Conservation (phyloP, 2,113 vertebrate genomes). For the mouse (Mus musculus) region DNA sequence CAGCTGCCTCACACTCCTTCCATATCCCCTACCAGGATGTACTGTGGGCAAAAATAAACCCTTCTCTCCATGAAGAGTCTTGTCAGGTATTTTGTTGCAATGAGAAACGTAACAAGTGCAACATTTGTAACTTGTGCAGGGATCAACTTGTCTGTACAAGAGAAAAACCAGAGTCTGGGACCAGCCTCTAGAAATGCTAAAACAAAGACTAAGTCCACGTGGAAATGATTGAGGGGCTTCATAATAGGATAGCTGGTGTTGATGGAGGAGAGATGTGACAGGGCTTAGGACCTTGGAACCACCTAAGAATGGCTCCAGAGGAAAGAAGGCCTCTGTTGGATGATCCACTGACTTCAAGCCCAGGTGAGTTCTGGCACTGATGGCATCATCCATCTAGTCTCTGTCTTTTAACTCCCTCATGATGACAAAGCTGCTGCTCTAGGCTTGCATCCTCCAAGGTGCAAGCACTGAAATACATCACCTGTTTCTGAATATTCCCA, state of each 20-base stretch:
- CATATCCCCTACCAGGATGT: neutral
- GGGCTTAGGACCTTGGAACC: neutral
- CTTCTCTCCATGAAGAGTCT: neutral
- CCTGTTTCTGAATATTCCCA: neutral
- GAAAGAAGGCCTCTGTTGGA: neutral
- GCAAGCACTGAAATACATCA: neutral
- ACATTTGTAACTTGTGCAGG: neutral
- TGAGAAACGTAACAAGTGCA: neutral
- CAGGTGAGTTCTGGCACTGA: neutral
- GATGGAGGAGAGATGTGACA: neutral
- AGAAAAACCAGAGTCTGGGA: neutral
- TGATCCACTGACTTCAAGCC: neutral
- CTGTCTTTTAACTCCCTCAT: neutral
- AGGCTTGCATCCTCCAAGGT: neutral
- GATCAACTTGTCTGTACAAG: neutral
- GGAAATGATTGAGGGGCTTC: neutral
- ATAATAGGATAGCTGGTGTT: neutral
- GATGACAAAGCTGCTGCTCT: conserved; percentile 19
- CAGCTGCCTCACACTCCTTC: neutral
- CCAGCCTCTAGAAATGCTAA: neutral
- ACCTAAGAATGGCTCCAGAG: neutral
- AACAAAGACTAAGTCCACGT: neutral
- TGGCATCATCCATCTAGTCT: neutral
- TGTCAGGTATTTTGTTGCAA: neutral
- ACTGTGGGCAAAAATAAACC: too few relatives aligned